A percentile compares a stretch with the other conserved stretches of the same genome.
phyloP scores from a whole-genome alignment of 2,797 vertebrate genomes.

The Gobionotothen gibberifrons region DNA sequence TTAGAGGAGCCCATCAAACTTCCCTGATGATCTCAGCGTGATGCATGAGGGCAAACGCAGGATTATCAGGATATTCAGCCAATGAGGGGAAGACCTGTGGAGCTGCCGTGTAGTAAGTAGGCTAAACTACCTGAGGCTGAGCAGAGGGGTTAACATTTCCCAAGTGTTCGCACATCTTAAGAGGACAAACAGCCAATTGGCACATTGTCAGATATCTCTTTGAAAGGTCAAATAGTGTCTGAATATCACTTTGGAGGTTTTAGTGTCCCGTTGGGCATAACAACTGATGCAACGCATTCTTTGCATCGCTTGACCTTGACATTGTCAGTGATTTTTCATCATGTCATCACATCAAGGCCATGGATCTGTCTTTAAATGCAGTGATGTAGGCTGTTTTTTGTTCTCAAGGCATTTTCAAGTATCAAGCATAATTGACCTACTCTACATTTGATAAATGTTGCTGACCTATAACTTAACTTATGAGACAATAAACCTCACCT shows the following conservation, averaged over 20 bases:
- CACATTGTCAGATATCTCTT: background rate
- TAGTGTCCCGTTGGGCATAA: background rate
- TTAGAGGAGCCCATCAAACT: slow-evolving; percentile 25
- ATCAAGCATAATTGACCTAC: too few relatives aligned
- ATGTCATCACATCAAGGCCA: background rate
- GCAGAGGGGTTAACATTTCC: slow-evolving; percentile 20
- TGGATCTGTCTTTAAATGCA: background rate
- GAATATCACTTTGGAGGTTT: background rate
- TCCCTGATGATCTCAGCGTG: slow-evolving; percentile 23
- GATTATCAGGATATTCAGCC: slow-evolving; percentile 27
- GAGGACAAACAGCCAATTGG: slow-evolving; percentile 21
- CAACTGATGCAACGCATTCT: background rate
- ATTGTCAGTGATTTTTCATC: background rate
- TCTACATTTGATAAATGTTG: too few relatives aligned
- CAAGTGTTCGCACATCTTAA: slow-evolving; percentile 25
- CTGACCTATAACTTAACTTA: too few relatives aligned
- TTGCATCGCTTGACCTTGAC: background rate
- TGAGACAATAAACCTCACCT: too few relatives aligned
- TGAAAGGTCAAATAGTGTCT: background rate
- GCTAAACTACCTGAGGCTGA: slow-evolving; percentile 2
- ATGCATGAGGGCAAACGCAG: slow-evolving; percentile 1
- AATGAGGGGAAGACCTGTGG: slow-evolving; percentile 6
- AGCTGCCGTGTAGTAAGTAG: slow-evolving; percentile 3
- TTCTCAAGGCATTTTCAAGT: too few relatives aligned
- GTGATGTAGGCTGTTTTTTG: too few relatives aligned